Evolutionary conservation across 2,888 invertebrate genomes (phyloP).

Genomic region (Phorcus lineatus): DNA sequence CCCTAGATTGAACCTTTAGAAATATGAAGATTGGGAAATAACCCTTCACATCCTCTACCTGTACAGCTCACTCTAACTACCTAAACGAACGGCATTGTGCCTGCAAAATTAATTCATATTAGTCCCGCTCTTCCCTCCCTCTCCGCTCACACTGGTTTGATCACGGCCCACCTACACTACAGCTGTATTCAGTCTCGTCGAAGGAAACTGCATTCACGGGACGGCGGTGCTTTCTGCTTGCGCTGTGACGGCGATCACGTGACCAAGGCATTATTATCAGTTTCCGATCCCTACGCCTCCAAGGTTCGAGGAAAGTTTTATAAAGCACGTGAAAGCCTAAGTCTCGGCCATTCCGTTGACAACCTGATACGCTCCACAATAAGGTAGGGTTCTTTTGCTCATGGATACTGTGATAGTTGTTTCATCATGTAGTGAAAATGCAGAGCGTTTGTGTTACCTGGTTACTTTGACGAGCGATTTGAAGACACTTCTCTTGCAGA

Average conservation of each 20-base stretch:
- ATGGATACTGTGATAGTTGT: too few species aligned
- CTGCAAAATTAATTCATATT: not conserved
- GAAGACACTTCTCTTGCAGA: too few species aligned
- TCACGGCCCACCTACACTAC: too few species aligned
- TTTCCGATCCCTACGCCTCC: conserved; percentile 3
- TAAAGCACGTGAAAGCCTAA: not conserved
- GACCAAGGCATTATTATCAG: not conserved
- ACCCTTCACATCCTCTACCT: too few species aligned
- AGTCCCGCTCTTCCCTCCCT: too few species aligned
- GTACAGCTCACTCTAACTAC: not conserved
- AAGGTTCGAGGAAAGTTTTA: conserved; percentile 6
- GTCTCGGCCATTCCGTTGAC: not conserved
- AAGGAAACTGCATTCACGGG: not conserved
- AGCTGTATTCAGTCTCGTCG: too few species aligned
- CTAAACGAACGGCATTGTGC: not conserved
- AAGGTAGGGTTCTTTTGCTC: not conserved
- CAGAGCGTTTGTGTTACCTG: too few species aligned
- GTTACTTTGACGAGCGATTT: too few species aligned
- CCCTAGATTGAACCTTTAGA: too few species aligned
- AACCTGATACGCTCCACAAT: not conserved
- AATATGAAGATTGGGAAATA: too few species aligned
- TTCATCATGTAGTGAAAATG: too few species aligned
- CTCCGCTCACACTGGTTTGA: too few species aligned
- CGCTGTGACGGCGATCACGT: not conserved
- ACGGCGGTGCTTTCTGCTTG: not conserved